Base-by-base conservation (phyloP, 30 jellyfish, hydroid and myxozoan species). In the Catostylus mosaicus region DNA sequence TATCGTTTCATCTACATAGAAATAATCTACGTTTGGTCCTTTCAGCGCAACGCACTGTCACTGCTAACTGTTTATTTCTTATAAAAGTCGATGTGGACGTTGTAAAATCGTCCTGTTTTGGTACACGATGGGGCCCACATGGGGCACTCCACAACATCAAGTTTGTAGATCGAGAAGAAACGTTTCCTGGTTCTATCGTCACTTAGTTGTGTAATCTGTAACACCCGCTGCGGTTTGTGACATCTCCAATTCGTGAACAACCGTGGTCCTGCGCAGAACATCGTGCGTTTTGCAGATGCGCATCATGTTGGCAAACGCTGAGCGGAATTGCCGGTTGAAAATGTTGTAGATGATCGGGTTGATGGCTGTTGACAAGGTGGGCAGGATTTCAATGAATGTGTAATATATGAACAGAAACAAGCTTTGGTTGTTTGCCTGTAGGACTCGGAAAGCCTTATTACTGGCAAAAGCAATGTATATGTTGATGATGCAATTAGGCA, bases 271-370 rank as follows among this genome's bases (percentile, higher is more conserved):
- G n/a, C 84, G 73, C 16, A 60, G 73, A 22, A 73, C 76, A 19
- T 83, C 94, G 38, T 71, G 60, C 45, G 57, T 73, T 32, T 84
- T 23, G n/a, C 29, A n/a, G 43, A 85, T 22, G 48, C 95, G 89
- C 38, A 85, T 18, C 74, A 85, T 40, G 37, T 63, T 61, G 32
- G 60, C 77, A 75, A 85, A 85, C 18, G 97, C 89, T 32, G 80
- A 38, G 46, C 96, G 96, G 50, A 85, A 92, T 54, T 86, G 97
- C 77, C 85, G 79, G 88, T 85, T 92, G 56, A 70, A 70, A 14
- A 92, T 63, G 59, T 81, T 86, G 79, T 92, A 92, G 48, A 92
- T 92, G 43, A 92, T 23, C 14, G 98, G 98, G 68, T 92, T 92
- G 65, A 92, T 50, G 29, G 88, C 89, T 20, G 98, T 78, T 19